phyloP scores from a whole-genome alignment of 2,888 invertebrate species.

The Athalia circularis region DNA sequence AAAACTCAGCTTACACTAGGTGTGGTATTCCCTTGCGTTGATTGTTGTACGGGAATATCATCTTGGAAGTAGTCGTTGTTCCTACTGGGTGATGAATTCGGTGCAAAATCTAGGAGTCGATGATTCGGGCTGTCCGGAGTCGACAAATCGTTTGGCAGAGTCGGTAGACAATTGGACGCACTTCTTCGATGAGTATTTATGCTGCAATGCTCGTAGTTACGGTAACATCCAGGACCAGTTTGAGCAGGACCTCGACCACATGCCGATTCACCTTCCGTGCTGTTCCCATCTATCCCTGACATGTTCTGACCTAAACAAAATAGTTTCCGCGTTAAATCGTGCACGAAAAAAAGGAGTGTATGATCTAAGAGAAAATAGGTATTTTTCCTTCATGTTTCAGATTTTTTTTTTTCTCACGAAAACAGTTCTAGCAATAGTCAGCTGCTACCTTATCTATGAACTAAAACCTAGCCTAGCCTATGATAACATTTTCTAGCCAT shows the following conservation, averaged over 20 bases:
- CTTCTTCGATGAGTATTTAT: conserved; percentile 74
- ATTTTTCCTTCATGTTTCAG: too few relatives aligned
- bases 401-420: too few relatives aligned
- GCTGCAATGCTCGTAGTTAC: conserved; percentile 84
- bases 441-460: too few relatives aligned
- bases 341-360: too few relatives aligned
- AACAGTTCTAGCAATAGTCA: too few relatives aligned
- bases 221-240: conserved; percentile 86
- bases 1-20: conserved; percentile 69
- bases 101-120: conserved; percentile 71
- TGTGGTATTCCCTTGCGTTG: conserved; percentile 69
- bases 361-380: too few relatives aligned
- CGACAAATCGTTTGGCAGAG: conserved; percentile 69
- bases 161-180: conserved; percentile 74
- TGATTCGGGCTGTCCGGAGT: conserved; percentile 72
- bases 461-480: too few relatives aligned
- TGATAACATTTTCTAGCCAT: too few relatives aligned
- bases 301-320: conserved; percentile 87
- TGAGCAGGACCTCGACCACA: conserved; percentile 81
- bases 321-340: neutral
- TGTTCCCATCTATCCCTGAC: conserved; percentile 92
- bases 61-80: conserved; percentile 71
- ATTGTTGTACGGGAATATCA: conserved; percentile 67
- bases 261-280: conserved; percentile 82
- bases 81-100: conserved; percentile 69